Evolutionary conservation across 2,113 vertebrate genomes (phyloP).

Genomic region (Corythornis vintsioides): DNA sequence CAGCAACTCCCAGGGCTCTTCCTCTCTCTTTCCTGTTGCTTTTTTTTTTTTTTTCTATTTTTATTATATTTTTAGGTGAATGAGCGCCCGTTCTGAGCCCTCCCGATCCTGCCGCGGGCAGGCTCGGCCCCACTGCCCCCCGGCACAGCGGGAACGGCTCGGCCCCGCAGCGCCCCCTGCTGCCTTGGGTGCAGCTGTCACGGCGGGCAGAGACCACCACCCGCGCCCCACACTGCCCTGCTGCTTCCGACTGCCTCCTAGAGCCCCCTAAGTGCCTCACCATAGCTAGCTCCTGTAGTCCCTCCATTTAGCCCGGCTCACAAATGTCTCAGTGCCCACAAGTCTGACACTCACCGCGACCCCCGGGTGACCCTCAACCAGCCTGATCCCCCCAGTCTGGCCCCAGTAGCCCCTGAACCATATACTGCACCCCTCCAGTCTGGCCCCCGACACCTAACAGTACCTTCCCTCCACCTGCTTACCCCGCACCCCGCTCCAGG

Average conservation of each 20-base stretch:
- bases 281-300: background rate
- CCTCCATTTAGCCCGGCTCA: background rate
- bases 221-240: background rate
- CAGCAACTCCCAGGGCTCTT: background rate
- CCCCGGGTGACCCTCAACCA: background rate
- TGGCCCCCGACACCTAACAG: no score
- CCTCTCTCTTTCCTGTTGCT: background rate
- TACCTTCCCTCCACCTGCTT: background rate
- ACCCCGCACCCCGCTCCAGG: no score
- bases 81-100: background rate
- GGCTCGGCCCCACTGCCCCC: background rate
- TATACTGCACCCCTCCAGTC: fast-evolving
- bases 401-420: no score
- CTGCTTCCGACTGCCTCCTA: background rate
- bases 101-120: background rate
- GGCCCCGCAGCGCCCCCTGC: constrained; percentile 37
- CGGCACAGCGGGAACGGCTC: no score
- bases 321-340: background rate
- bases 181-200: background rate
- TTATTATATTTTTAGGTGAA: fast-evolving
- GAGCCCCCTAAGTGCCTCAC: no score
- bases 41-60: background rate
- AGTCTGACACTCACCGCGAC: no score
- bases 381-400: background rate
- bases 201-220: background rate